Evolutionary conservation across 2,888 invertebrate genomes (phyloP).

Genomic region (Drosophila subsilvestris): DNA sequence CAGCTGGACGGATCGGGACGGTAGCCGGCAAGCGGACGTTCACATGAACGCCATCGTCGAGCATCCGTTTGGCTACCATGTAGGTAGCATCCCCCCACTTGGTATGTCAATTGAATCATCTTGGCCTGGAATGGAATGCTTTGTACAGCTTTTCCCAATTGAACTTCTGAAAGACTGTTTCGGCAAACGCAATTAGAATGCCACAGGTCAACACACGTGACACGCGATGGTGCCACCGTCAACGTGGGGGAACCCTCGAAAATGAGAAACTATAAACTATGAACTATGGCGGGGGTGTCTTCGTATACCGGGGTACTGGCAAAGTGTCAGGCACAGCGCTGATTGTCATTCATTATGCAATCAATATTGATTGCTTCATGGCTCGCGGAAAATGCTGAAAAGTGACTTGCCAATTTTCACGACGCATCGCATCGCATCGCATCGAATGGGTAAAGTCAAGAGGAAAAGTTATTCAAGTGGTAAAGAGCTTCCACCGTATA

Average conservation of each 20-base stretch:
- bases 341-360: conserved; percentile 78
- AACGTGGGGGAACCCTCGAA: background rate
- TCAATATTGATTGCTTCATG: conserved; percentile 73
- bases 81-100: conserved; percentile 21
- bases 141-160: conserved; percentile 29
- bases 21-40: conserved; percentile 52
- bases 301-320: conserved; percentile 17
- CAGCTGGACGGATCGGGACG: conserved; percentile 29
- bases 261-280: conserved; percentile 3
- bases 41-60: conserved; percentile 46
- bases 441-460: background rate
- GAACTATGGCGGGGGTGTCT: background rate
- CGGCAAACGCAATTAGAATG: conserved; percentile 35
- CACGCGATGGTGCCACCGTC: background rate
- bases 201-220: conserved; percentile 25
- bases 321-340: conserved; percentile 66
- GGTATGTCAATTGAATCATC: conserved; percentile 74
- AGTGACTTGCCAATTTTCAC: conserved; percentile 73
- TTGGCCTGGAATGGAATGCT: conserved; percentile 50
- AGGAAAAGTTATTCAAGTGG: background rate
- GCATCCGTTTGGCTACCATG: conserved; percentile 27
- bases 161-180: conserved; percentile 43
- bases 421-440: conserved; percentile 34
- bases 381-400: conserved; percentile 56
- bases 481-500: conserved; percentile 8